These are phyloP conservation scores for Athalia circularis DNA, from an alignment of 2,888 invertebrate species.

Conservation along the genomic window DNA sequence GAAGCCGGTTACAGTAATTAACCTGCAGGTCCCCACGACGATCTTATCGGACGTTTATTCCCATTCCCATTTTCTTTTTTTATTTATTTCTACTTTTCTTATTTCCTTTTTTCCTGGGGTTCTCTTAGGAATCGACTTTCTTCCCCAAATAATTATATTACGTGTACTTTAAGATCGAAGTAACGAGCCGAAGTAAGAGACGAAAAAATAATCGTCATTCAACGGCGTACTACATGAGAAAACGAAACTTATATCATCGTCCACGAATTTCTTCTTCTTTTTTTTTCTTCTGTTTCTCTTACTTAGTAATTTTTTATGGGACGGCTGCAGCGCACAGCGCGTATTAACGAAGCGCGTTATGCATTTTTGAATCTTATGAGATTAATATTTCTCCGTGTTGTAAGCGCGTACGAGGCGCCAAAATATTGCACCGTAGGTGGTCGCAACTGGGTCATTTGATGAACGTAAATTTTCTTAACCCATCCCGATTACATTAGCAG, in stretches of 20 bases:
- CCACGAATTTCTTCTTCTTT: background rate
- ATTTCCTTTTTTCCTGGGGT: too few species aligned
- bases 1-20: slow-evolving; percentile 42
- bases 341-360: too few species aligned
- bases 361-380: background rate
- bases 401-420: background rate
- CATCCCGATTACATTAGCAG: slow-evolving; percentile 35
- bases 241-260: background rate
- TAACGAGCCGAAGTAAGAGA: background rate
- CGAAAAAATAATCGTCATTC: background rate
- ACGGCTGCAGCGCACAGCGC: too few species aligned
- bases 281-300: too few species aligned
- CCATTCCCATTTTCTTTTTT: background rate
- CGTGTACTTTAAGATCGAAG: too few species aligned
- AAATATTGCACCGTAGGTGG: slow-evolving; percentile 34
- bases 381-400: slow-evolving; percentile 23
- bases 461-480: slow-evolving; percentile 24
- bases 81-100: background rate
- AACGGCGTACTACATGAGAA: background rate
- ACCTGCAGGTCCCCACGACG: background rate
- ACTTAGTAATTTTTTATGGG: too few species aligned
- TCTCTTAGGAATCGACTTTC: too few species aligned
- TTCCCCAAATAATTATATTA: too few species aligned
- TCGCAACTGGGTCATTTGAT: slow-evolving; percentile 38
- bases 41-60: background rate